These are phyloP conservation scores for Gyps fulvus DNA, from an alignment of 2,113 vertebrate genomes.

Conservation along the genomic window DNA sequence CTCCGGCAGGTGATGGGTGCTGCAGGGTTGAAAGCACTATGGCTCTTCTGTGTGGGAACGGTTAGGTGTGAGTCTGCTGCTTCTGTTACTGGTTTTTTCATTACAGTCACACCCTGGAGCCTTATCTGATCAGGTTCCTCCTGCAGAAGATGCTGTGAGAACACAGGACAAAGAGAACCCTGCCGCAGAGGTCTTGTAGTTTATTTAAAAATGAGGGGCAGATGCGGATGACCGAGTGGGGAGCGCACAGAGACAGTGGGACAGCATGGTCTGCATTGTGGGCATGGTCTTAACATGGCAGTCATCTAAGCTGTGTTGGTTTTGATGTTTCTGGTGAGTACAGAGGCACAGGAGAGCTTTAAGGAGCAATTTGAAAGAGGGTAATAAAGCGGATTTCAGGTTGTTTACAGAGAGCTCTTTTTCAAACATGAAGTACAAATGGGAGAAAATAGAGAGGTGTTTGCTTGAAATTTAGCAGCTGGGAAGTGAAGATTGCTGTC, in stretches of 20 bases:
- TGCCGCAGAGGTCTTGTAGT: fast-evolving
- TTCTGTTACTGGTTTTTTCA: not conserved
- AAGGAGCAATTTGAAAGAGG: not conserved
- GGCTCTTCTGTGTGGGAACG: fast-evolving
- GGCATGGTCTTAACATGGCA: not conserved
- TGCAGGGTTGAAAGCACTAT: fast-evolving
- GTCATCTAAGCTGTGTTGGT: fast-evolving
- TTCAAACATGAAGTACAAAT: not conserved
- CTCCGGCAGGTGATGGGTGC: not conserved
- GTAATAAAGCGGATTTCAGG: not conserved
- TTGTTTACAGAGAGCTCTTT: not conserved
- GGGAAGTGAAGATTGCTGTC: not conserved
- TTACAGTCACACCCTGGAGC: not conserved
- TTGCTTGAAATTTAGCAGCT: not conserved
- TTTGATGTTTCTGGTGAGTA: not conserved
- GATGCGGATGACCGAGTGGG: not conserved
- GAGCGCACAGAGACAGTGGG: not conserved
- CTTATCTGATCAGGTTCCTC: not conserved
- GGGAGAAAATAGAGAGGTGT: not conserved
- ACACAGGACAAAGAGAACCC: not conserved
- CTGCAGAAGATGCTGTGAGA: not conserved
- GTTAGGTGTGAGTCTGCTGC: not conserved
- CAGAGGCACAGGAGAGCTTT: not conserved
- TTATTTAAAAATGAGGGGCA: not conserved
- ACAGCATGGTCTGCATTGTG: fast-evolving